Evolutionary conservation across 2,888 invertebrate genomes (phyloP), one percentile per base, ranked within the genome.

Genomic region (Drosophila acutilabella): DNA sequence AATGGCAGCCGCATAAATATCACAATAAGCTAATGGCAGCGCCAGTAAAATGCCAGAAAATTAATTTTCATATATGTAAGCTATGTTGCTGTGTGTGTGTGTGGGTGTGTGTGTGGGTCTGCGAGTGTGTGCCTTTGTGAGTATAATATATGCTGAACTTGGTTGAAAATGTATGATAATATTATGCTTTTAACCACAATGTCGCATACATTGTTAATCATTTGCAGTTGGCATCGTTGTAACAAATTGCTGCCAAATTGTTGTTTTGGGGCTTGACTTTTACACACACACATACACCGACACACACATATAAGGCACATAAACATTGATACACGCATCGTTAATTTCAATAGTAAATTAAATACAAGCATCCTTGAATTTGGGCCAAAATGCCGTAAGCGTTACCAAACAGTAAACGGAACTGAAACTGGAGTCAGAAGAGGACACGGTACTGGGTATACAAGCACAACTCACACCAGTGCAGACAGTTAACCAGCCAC

Each of bases 281-380:
- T 60, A 53, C 62, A 60, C 71, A 81, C 61, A 74, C 61, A 64
- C 71, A n/a, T n/a, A 71, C 48, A 69, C 40, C 41, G 33, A 53
- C 41, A 45, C 20, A 57, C 36, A 62, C 36, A 61, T n/a, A 47
- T 7, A 41, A 26, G 14, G 41, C 30, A 20, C 36, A 61, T 23
- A 56, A 53, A 67, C 54, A 74, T 48, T 76, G 71, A 52, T 59
- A 66, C 60, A 66, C 83, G 86, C 74, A 71, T 83, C 83, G 88
- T 86, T 81, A 81, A 88, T 86, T 86, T 88, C 71, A 75, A 86
- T 83, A 83, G 86, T 86, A 85, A 86, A 86, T 86, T 86, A 86
- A 88, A 81, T 88, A 86, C 74, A 73, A 80, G 88, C 77, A 77
- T 77, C 69, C 80, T 87, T 52, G 70, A 68, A 80, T 62, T 61